A percentile compares a stretch with the other conserved stretches of the same genome.
phyloP scores from a whole-genome alignment of 2,797 vertebrate species.

The Numenius phaeopus region DNA sequence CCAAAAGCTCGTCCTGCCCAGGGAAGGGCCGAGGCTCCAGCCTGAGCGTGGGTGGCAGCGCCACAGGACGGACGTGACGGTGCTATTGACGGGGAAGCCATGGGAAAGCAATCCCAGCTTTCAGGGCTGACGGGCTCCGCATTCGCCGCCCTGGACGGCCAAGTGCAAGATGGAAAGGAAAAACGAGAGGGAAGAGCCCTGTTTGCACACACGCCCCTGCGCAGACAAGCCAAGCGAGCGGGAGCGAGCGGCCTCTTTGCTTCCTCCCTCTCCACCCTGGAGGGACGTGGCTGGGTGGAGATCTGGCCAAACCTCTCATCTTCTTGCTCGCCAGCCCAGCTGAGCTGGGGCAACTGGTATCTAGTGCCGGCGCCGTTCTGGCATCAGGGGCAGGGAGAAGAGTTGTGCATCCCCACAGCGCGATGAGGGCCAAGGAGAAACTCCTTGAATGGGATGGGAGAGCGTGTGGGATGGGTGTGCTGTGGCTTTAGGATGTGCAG shows the following conservation, averaged over 20 bases:
- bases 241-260: background rate
- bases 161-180: background rate
- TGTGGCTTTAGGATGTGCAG: background rate
- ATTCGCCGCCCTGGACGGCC: accelerated
- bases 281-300: constrained; percentile 41
- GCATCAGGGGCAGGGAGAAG: background rate
- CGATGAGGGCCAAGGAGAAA: accelerated
- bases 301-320: background rate
- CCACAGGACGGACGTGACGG: accelerated
- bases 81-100: accelerated
- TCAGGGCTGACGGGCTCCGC: background rate
- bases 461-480: accelerated
- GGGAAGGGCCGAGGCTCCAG: background rate
- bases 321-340: background rate
- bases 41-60: background rate
- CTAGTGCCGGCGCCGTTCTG: accelerated
- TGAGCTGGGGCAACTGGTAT: constrained; percentile 27
- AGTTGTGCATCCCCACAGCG: accelerated
- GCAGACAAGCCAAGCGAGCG: background rate
- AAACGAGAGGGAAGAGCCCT: background rate
- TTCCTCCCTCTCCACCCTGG: constrained; percentile 48
- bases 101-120: background rate
- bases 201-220: background rate
- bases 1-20: background rate
- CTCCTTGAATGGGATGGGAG: background rate